These are phyloP conservation scores for Brachypteracias leptosomus DNA, from an alignment of 2,113 vertebrate species.

Conservation along the genomic window DNA sequence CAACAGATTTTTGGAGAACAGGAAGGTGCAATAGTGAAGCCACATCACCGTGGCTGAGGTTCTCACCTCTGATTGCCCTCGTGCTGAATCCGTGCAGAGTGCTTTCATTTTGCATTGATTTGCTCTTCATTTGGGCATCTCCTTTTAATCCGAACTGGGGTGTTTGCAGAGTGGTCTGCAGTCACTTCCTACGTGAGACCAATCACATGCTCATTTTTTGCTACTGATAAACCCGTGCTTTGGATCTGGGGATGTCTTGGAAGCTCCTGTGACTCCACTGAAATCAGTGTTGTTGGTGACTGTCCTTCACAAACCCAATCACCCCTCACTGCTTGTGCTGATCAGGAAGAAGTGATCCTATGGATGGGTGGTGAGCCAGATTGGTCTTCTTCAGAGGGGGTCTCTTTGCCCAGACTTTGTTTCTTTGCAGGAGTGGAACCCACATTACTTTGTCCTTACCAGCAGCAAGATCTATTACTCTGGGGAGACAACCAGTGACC, in stretches of 20 bases:
- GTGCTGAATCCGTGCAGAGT: not conserved
- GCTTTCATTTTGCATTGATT: not conserved
- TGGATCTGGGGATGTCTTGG: not conserved
- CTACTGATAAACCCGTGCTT: not conserved
- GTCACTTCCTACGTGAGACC: not conserved
- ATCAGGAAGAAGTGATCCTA: not conserved
- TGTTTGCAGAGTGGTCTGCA: not conserved
- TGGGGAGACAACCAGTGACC: constrained; percentile 90
- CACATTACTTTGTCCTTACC: constrained; percentile 97
- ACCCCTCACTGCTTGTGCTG: not conserved
- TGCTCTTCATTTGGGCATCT: not conserved
- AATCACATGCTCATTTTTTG: not conserved
- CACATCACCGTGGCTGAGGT: not conserved
- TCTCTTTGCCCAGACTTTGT: not conserved
- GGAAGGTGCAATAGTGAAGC: not conserved
- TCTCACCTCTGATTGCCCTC: not conserved
- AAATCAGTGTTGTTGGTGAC: not conserved
- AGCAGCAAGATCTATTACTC: constrained; percentile 98
- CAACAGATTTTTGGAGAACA: not conserved
- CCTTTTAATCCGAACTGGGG: not conserved
- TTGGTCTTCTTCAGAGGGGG: not conserved
- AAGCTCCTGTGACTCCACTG: not conserved
- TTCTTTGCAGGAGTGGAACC: constrained; percentile 91
- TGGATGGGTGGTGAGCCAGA: not conserved
- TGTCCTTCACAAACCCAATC: not conserved